Percentiles rank a stretch among this genome's conserved stretches.
Conservation (phyloP, 2,113 vertebrate species). For the Plotosus lineatus region DNA sequence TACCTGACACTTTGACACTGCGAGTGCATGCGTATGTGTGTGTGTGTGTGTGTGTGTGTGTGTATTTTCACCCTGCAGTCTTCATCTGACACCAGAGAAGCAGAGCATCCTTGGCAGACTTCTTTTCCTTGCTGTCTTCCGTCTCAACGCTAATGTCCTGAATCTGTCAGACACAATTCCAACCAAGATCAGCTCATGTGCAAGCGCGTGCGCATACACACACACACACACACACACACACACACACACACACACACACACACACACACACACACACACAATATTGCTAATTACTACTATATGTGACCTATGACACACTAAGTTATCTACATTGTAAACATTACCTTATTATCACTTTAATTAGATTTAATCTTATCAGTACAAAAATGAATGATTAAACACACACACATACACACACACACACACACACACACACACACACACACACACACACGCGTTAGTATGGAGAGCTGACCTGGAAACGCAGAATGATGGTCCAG, state of each 20-base stretch:
- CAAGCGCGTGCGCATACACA: constrained; percentile 4
- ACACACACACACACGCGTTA: too few species aligned
- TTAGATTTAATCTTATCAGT: too few species aligned
- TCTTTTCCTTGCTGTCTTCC: constrained; percentile 96
- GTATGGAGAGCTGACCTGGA: constrained; percentile 88
- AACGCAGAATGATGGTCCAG: constrained; percentile 97
- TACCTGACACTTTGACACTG: background rate
- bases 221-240: background rate
- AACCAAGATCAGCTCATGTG: constrained; percentile 21
- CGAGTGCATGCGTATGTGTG: background rate
- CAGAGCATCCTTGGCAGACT: constrained; percentile 93
- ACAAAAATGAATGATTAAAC: too few species aligned
- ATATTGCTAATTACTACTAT: constrained; percentile 41
- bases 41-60: background rate
- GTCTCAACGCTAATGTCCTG: constrained; percentile 98
- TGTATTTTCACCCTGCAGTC: constrained; percentile 86
- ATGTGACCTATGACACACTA: background rate
- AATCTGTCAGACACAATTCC: constrained; percentile 74
- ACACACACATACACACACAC: too few species aligned
- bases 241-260: background rate
- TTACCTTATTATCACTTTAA: too few species aligned
- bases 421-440: too few species aligned
- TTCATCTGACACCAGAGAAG: constrained; percentile 99
- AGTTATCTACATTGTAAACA: too few species aligned
- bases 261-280: constrained; percentile 26